Evolutionary conservation across 2,888 invertebrate species (phyloP).

Genomic region (Eudemis profundana): DNA sequence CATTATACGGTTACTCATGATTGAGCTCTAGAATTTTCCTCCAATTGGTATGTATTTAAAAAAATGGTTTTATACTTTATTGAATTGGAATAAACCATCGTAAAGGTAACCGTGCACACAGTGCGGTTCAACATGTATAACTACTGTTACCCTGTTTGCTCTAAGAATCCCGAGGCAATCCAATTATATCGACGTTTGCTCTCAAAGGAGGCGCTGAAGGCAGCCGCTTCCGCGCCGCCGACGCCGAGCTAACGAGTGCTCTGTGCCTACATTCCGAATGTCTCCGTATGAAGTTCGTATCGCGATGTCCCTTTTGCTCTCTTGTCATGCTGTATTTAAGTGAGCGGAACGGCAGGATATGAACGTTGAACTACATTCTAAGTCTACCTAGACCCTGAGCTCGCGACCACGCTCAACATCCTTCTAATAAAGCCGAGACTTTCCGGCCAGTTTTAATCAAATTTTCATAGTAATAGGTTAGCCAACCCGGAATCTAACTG

Average conservation of each 20-base stretch:
- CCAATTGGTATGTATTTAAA: too few relatives aligned
- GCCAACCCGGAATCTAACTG: background rate
- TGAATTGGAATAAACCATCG: background rate
- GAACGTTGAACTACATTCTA: too few relatives aligned
- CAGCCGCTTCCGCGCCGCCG: conserved; percentile 53
- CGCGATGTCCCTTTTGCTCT: too few relatives aligned
- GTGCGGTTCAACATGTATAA: background rate
- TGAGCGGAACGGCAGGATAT: too few relatives aligned
- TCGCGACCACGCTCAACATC: background rate
- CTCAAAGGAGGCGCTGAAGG: conserved; percentile 71
- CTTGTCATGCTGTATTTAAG: too few relatives aligned
- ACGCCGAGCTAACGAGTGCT: conserved; percentile 31
- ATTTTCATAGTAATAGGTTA: background rate
- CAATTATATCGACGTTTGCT: conserved; percentile 75
- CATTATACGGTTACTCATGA: too few relatives aligned
- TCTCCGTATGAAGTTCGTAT: too few relatives aligned
- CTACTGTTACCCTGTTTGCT: conserved; percentile 41
- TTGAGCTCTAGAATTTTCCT: too few relatives aligned
- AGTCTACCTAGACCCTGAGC: too few relatives aligned
- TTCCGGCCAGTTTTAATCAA: background rate
- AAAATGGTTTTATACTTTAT: too few relatives aligned
- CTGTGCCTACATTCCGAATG: too few relatives aligned
- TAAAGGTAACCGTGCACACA: background rate
- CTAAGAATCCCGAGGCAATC: conserved; percentile 70
- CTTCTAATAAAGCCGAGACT: background rate